phyloP scores from a whole-genome alignment of 2,797 vertebrate species.

The Adrianichthys oophorus region DNA sequence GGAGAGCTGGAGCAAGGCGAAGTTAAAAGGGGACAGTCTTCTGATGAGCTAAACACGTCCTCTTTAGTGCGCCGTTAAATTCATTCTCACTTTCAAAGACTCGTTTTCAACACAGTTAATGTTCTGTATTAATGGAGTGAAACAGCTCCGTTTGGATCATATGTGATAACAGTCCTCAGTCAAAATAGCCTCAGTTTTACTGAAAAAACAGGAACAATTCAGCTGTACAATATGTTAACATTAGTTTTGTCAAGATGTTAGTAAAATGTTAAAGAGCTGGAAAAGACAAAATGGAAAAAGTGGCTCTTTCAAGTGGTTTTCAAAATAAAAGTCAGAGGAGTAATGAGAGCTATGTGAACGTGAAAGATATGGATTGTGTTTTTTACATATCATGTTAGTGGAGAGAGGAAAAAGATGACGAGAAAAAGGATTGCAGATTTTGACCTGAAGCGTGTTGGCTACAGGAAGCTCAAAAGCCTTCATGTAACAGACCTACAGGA shows the following conservation, averaged over 20 bases:
- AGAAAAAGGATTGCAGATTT: no score
- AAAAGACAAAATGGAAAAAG: no score
- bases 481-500: no score
- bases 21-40: constrained; percentile 53
- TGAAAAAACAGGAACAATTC: constrained; percentile 16
- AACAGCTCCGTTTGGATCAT: constrained; percentile 16
- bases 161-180: neutral
- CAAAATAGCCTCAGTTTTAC: neutral
- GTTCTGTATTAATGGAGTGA: constrained; percentile 21
- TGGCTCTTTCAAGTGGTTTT: no score
- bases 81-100: constrained; percentile 19
- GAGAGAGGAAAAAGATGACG: no score
- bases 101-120: constrained; percentile 20
- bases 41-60: constrained; percentile 46
- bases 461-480: no score
- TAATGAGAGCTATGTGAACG: no score
- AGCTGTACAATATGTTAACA: constrained; percentile 24
- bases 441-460: no score
- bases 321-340: no score
- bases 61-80: constrained; percentile 40
- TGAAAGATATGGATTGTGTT: no score
- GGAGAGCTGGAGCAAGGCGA: constrained; percentile 55
- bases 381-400: no score
- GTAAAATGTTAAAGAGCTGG: constrained; percentile 21
- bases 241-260: constrained; percentile 12